phyloP scores from a whole-genome alignment of 2,113 vertebrate genomes.

The Kryptolebias marmoratus region DNA sequence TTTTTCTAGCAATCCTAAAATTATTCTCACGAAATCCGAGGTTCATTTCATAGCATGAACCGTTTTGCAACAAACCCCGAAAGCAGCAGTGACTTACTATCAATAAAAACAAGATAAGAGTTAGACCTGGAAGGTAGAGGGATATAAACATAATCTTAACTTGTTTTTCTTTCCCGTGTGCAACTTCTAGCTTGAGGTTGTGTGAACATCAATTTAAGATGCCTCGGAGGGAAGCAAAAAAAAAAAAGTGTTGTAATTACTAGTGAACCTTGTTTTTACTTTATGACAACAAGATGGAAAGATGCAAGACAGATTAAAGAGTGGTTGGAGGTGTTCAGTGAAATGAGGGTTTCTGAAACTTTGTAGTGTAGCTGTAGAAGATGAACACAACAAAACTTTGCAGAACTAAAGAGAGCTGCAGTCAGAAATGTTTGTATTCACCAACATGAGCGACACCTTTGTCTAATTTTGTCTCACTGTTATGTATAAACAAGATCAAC shows the following conservation, averaged over 20 bases:
- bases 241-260: neutral
- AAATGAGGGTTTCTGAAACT: neutral
- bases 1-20: neutral
- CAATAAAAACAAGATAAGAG: neutral
- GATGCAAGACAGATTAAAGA: neutral
- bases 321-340: neutral
- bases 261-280: neutral
- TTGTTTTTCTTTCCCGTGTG: neutral
- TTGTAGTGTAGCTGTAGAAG: neutral
- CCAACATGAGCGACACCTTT: too few relatives aligned
- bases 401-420: neutral
- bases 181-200: neutral
- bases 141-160: constrained; percentile 1
- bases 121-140: neutral
- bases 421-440: too few relatives aligned
- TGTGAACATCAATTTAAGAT: constrained; percentile 11
- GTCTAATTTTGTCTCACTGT: too few relatives aligned
- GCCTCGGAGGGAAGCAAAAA: neutral
- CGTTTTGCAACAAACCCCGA: neutral
- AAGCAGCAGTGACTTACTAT: constrained; percentile 7
- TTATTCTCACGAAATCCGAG: neutral
- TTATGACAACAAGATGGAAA: neutral
- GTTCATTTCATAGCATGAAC: neutral
- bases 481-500: too few relatives aligned
- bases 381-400: neutral